phyloP scores from a whole-genome alignment of 1,140 invertebrate genomes.

The Campoletis sonorensis region DNA sequence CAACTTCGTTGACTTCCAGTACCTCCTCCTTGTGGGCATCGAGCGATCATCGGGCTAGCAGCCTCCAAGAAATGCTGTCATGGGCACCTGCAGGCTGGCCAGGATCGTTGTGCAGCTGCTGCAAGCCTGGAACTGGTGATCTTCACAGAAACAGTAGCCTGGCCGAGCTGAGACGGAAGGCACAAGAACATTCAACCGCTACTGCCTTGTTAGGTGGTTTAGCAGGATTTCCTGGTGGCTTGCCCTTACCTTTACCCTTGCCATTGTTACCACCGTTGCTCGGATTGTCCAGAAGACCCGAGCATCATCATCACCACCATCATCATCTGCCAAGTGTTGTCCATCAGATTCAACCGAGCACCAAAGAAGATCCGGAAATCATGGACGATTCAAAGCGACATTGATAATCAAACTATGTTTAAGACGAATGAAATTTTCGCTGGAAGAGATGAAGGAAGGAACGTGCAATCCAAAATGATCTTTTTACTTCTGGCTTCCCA shows the following conservation, averaged over 20 bases:
- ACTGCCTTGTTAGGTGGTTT: constrained; percentile 78
- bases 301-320: constrained; percentile 65
- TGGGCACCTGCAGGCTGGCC: constrained; percentile 72
- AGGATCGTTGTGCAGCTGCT: constrained; percentile 69
- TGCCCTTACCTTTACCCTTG: constrained; percentile 75
- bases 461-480: constrained; percentile 4
- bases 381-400: constrained; percentile 1
- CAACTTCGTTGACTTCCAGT: constrained; percentile 67
- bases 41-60: constrained; percentile 67
- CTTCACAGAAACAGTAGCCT: constrained; percentile 84
- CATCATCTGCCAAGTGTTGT: constrained; percentile 67
- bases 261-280: constrained; percentile 76
- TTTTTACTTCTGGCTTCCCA: background rate
- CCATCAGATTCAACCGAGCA: constrained; percentile 72
- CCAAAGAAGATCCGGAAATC: constrained; percentile 72
- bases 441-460: background rate
- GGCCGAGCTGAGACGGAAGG: constrained; percentile 90
- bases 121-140: constrained; percentile 77
- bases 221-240: constrained; percentile 76
- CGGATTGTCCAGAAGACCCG: constrained; percentile 71
- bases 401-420: constrained; percentile 5
- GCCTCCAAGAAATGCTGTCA: constrained; percentile 72
- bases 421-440: background rate
- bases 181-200: constrained; percentile 93
- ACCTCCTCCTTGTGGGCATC: constrained; percentile 71